phyloP scores from a whole-genome alignment of 2,888 invertebrate genomes.

The Seira sanloemensis region DNA sequence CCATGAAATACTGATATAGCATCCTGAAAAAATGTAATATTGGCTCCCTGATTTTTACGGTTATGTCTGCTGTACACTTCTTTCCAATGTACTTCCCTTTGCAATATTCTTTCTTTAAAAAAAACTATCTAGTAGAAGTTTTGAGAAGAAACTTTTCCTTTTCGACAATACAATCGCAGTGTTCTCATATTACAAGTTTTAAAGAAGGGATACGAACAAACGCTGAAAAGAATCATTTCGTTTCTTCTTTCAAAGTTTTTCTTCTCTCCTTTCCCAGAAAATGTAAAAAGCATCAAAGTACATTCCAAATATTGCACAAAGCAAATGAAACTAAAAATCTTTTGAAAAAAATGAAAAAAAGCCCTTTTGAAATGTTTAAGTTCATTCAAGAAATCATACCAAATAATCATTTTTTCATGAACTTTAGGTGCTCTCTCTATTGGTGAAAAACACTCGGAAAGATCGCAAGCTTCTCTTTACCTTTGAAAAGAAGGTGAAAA shows the following conservation, averaged over 20 bases:
- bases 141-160: constrained; percentile 32
- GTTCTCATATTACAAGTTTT: background rate
- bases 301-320: background rate
- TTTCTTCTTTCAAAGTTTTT: constrained; percentile 7
- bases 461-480: too few species aligned
- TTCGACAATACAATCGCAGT: background rate
- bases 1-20: background rate
- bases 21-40: background rate
- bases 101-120: background rate
- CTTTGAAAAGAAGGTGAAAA: too few species aligned
- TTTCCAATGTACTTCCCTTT: too few species aligned
- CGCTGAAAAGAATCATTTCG: background rate
- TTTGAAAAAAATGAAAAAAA: background rate
- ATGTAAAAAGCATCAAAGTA: constrained; percentile 1
- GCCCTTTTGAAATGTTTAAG: background rate
- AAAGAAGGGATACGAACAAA: background rate
- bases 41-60: constrained; percentile 61
- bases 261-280: constrained; percentile 17
- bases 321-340: background rate
- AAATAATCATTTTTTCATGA: background rate
- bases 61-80: constrained; percentile 37
- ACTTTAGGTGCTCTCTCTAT: background rate
- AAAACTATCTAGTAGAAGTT: constrained; percentile 39
- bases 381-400: background rate
- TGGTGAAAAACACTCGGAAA: too few species aligned